Base-by-base conservation (phyloP, 1,140 invertebrate genomes). In the Lasioglossum albipes region DNA sequence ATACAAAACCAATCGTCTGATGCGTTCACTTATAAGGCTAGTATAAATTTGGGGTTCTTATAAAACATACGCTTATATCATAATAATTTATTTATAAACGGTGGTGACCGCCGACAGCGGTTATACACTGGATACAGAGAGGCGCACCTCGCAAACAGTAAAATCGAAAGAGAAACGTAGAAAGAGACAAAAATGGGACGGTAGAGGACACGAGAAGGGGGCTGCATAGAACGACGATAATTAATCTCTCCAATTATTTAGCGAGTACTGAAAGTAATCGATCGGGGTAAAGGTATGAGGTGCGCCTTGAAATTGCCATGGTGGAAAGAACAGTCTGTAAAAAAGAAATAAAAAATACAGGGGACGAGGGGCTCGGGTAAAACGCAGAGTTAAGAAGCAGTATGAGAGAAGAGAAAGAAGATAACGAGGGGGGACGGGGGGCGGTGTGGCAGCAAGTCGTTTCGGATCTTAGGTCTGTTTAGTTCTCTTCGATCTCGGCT, bases 401-500 rank as follows among this genome's bases (percentile, higher is more conserved):
- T 72, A 81, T 66, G 72, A 72, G 80, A 80, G 76, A 75, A 78
- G 66, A 69, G 52, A 72, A 74, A 68, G 65, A 45, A 72, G 79
- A 69, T 36, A 71, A 72, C 18, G 65, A 36, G 36, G 57, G 27
- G 54, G 18, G 16, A 41, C 20, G 27, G 61, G 27, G 27, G 27
- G 27, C 27, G 27, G 27, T 27, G 27, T 52, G 57, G 64, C 41
- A 5, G 52, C 18, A 20, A 41, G 41, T 45, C n/a, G 36, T 42
- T 42, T 12, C 22, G 70, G 64, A n/a, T 64, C 72, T 16, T 52
- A 68, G 16, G 68, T 27, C 42, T 80, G 68, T 88, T 90, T 93
- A 94, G 77, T 92, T 93, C 71, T 94, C 93, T 70, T 95, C 95
- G 82, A 95, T 95, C 71, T 95, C 94, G 68, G 94, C 95, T 88